These are phyloP conservation scores for Cetoscarus ocellatus DNA, from an alignment of 2,797 vertebrate species.

Conservation along the genomic window DNA sequence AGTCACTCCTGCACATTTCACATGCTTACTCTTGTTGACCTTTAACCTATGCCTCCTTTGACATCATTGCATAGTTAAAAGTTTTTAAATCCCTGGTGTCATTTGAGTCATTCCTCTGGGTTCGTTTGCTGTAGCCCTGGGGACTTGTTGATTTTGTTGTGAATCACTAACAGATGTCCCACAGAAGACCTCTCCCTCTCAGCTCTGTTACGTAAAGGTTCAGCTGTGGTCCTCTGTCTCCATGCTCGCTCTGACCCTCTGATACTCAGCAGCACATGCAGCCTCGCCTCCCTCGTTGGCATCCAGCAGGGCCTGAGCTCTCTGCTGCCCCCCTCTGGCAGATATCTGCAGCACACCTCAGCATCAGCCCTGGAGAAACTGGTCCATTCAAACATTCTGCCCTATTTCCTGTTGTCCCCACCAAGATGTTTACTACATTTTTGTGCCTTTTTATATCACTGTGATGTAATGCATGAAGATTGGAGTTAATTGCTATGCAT, in stretches of 20 bases:
- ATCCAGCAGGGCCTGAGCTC: conserved; percentile 7
- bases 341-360: conserved; percentile 11
- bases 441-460: background rate
- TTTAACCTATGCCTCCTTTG: conserved; percentile 1
- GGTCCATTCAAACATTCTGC: conserved; percentile 3
- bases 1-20: background rate
- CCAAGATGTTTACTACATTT: conserved; percentile 50
- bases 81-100: conserved; percentile 9
- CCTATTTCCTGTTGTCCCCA: conserved; percentile 16
- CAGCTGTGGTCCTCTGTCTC: conserved; percentile 69
- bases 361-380: conserved; percentile 15
- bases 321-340: conserved; percentile 69
- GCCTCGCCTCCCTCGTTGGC: conserved; percentile 12
- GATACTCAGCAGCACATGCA: conserved; percentile 10
- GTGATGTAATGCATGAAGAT: conserved; percentile 53
- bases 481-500: conserved; percentile 39
- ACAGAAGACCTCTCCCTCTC: conserved; percentile 81
- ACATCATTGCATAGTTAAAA: conserved; percentile 7
- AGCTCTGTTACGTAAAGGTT: conserved; percentile 61
- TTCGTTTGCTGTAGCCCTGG: conserved; percentile 7
- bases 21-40: conserved; percentile 2
- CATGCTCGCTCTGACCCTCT: conserved; percentile 25
- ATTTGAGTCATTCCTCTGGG: conserved; percentile 26
- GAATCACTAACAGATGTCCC: conserved; percentile 85
- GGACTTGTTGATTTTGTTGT: conserved; percentile 41